These are phyloP conservation scores for Condylura cristata DNA, from an alignment of 2,113 vertebrate genomes.

Conservation along the genomic window DNA sequence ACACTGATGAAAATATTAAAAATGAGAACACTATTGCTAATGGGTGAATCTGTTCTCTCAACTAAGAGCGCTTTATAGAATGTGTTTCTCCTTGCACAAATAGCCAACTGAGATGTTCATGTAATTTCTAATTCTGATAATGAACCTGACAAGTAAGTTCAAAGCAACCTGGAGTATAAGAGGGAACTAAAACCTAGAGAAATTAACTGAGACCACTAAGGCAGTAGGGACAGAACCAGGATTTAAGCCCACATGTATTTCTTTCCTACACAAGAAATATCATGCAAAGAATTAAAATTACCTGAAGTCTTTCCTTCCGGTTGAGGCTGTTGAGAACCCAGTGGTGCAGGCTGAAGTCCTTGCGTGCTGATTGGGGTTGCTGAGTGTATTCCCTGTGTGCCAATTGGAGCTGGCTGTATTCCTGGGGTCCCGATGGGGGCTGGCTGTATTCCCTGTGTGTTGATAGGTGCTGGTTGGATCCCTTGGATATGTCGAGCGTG, in stretches of 20 bases:
- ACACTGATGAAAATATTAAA: neutral
- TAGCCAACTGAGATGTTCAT: neutral
- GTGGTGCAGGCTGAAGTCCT: slow-evolving; percentile 92
- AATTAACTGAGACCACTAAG: neutral
- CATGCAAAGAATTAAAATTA: slow-evolving; percentile 68
- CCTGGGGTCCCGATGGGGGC: slow-evolving; percentile 92
- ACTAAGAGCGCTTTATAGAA: neutral
- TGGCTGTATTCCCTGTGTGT: slow-evolving; percentile 94
- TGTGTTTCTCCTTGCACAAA: neutral
- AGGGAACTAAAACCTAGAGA: neutral
- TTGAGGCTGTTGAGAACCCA: slow-evolving; percentile 88
- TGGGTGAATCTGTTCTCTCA: neutral
- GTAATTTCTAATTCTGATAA: neutral
- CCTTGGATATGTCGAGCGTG: slow-evolving; percentile 93
- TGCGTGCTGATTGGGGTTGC: slow-evolving; percentile 91
- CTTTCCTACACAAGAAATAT: neutral
- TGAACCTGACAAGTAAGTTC: neutral
- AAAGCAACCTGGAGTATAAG: neutral
- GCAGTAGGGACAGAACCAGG: neutral
- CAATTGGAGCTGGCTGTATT: slow-evolving; percentile 93
- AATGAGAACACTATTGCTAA: neutral
- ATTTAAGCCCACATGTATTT: neutral
- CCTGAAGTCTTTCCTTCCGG: slow-evolving; percentile 93
- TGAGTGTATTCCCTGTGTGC: slow-evolving; percentile 94
- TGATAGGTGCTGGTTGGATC: slow-evolving; percentile 94